Percentiles rank a stretch among this genome's conserved stretches.
Evolutionary conservation across 2,888 invertebrate species (phyloP).

Genomic region (Adela reaumurella): DNA sequence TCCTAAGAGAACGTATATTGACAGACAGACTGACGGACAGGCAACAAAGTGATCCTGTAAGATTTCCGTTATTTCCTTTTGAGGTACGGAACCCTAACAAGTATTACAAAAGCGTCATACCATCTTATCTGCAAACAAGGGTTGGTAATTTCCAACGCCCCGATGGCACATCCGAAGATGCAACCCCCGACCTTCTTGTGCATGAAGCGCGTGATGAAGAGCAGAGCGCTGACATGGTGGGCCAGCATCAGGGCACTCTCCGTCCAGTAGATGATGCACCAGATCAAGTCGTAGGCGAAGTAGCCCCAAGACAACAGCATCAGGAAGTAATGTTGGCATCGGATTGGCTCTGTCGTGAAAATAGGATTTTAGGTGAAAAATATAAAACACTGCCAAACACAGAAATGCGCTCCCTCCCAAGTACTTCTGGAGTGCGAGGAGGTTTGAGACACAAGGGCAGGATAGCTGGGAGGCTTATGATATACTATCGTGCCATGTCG

Average conservation of each 20-base stretch:
- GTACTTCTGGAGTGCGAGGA: too few relatives aligned
- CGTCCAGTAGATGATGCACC: conserved; percentile 53
- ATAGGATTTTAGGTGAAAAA: too few relatives aligned
- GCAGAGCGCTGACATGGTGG: conserved; percentile 51
- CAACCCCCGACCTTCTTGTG: conserved; percentile 46
- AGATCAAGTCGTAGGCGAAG: conserved; percentile 58
- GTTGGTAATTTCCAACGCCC: conserved; percentile 59
- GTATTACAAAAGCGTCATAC: conserved; percentile 27
- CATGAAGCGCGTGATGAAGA: conserved; percentile 49
- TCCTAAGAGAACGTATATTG: too few relatives aligned
- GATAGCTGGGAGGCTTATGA: too few relatives aligned
- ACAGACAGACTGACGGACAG: too few relatives aligned
- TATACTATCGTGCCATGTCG: too few relatives aligned
- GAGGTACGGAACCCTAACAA: not conserved
- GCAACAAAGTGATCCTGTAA: too few relatives aligned
- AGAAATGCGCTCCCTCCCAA: too few relatives aligned
- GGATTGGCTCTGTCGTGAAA: conserved; percentile 25
- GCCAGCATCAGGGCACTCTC: conserved; percentile 48
- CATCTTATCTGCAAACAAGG: conserved; percentile 60
- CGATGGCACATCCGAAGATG: conserved; percentile 51
- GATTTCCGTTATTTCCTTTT: too few relatives aligned
- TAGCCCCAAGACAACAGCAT: conserved; percentile 60
- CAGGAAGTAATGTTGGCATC: conserved; percentile 31
- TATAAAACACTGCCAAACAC: too few relatives aligned
- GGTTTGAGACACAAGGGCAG: too few relatives aligned